A percentile compares a stretch with the other conserved stretches of the same genome.
phyloP scores from a whole-genome alignment of 2,888 invertebrate species.

The Tenthredo amoena region DNA sequence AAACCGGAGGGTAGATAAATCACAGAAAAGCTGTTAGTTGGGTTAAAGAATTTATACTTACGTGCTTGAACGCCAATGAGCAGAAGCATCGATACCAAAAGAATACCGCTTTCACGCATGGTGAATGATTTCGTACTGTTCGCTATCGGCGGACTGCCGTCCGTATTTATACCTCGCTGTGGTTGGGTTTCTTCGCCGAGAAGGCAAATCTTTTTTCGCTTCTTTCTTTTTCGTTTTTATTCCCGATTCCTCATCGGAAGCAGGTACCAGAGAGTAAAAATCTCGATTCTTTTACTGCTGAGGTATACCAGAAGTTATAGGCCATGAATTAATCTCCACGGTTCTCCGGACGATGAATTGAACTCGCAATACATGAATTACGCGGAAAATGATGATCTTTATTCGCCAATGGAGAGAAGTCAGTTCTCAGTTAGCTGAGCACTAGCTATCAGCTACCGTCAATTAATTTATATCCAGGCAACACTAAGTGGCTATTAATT shows the following conservation, averaged over 20 bases:
- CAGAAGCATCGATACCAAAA: slow-evolving; percentile 12
- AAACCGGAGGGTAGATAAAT: neutral
- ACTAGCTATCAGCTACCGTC: neutral
- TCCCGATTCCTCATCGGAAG: neutral
- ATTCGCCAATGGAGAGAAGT: neutral
- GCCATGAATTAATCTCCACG: neutral
- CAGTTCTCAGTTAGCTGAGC: neutral
- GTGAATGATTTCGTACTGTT: slow-evolving; percentile 21
- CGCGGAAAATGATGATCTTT: neutral
- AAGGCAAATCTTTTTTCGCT: neutral
- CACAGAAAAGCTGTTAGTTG: neutral
- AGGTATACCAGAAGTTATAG: neutral
- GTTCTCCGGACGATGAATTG: neutral
- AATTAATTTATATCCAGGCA: neutral
- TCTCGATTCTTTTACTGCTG: neutral
- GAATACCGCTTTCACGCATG: neutral
- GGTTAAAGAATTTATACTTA: slow-evolving; percentile 10
- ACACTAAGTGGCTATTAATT: neutral
- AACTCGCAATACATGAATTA: neutral
- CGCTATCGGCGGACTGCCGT: neutral
- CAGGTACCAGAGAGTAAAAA: neutral
- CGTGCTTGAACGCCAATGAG: slow-evolving; percentile 16
- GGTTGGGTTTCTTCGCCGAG: neutral
- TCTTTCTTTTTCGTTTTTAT: neutral
- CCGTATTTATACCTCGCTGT: slow-evolving; percentile 31